Evolutionary conservation across 2,888 invertebrate genomes (phyloP).

Genomic region (Crocallis elinguaria): DNA sequence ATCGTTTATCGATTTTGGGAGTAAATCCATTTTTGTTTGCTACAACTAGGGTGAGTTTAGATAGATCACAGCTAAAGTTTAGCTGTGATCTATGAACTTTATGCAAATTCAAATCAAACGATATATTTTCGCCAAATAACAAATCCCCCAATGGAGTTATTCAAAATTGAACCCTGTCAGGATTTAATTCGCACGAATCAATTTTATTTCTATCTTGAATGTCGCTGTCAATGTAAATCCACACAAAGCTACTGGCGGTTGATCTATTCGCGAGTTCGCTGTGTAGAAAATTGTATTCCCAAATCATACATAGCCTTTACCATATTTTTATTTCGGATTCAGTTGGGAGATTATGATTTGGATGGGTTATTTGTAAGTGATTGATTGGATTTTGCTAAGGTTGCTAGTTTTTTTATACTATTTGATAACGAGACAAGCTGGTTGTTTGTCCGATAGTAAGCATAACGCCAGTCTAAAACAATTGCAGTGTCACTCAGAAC

Average conservation of each 20-base stretch:
- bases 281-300: slow-evolving; percentile 72
- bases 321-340: slow-evolving; percentile 40
- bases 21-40: too few species aligned
- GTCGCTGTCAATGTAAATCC: slow-evolving; percentile 66
- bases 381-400: too few species aligned
- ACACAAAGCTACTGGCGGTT: slow-evolving; percentile 55
- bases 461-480: too few species aligned
- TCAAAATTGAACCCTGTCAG: slow-evolving; percentile 23
- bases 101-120: background rate
- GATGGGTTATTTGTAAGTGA: background rate
- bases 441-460: too few species aligned
- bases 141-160: slow-evolving; percentile 2
- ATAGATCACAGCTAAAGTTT: background rate
- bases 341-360: slow-evolving; percentile 20
- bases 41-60: too few species aligned
- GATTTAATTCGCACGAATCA: slow-evolving; percentile 43
- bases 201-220: slow-evolving; percentile 57
- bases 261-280: slow-evolving; percentile 49
- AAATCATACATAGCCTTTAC: slow-evolving; percentile 51
- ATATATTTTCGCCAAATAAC: background rate
- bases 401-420: too few species aligned
- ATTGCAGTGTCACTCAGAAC: too few species aligned
- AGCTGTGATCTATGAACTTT: background rate
- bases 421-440: too few species aligned
- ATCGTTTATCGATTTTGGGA: too few species aligned